Evolutionary conservation across 2,888 invertebrate genomes (phyloP).

Genomic region (Chymomyza fuscimana): DNA sequence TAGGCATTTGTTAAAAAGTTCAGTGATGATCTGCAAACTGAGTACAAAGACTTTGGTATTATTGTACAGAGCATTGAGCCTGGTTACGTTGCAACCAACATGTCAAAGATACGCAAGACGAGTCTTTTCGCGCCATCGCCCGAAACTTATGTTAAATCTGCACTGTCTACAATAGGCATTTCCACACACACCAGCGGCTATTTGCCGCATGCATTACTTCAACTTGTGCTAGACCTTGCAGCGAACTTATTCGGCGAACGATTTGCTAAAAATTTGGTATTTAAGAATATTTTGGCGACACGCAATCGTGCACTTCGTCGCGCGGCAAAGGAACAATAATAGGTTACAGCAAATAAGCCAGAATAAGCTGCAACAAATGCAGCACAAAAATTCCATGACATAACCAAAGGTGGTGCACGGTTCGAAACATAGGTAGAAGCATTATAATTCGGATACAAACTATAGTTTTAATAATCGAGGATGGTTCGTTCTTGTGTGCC

Average conservation of each 20-base stretch:
- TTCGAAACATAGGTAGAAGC: neutral
- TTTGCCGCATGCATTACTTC: slow-evolving; percentile 80
- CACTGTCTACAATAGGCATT: slow-evolving; percentile 86
- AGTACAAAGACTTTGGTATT: slow-evolving; percentile 87
- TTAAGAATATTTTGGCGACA: slow-evolving; percentile 69
- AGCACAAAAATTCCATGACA: neutral
- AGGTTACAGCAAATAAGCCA: neutral
- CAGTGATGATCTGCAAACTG: slow-evolving; percentile 87
- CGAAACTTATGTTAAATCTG: slow-evolving; percentile 85
- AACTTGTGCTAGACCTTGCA: slow-evolving; percentile 58
- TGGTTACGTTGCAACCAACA: slow-evolving; percentile 94
- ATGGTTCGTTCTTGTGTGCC: neutral
- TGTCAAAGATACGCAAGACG: slow-evolving; percentile 89
- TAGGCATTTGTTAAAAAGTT: slow-evolving; percentile 91
- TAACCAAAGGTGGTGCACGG: neutral
- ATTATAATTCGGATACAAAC: neutral
- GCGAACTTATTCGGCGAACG: slow-evolving; percentile 66
- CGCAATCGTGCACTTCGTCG: slow-evolving; percentile 75
- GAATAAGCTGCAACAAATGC: neutral
- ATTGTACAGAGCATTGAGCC: slow-evolving; percentile 91
- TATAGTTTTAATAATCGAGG: neutral
- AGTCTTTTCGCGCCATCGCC: slow-evolving; percentile 89
- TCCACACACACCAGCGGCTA: slow-evolving; percentile 87
- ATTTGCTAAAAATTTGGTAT: slow-evolving; percentile 70
- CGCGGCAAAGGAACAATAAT: slow-evolving; percentile 66